Evolutionary conservation across 2,888 invertebrate genomes (phyloP).

Genomic region (Ganaspis brasiliensis): DNA sequence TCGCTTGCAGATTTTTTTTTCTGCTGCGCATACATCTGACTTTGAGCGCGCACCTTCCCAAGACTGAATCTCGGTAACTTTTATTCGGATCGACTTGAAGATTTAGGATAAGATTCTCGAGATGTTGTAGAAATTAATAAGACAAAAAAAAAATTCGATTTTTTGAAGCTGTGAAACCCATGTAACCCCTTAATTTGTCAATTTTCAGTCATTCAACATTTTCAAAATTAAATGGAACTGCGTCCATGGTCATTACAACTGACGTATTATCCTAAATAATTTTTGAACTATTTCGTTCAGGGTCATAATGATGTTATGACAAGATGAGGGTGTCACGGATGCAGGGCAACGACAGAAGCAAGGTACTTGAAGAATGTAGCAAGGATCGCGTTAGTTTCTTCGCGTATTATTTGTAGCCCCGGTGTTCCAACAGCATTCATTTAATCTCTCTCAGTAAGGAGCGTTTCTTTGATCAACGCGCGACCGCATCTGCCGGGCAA

Average conservation of each 20-base stretch:
- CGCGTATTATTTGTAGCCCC: slow-evolving; percentile 77
- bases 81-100: no score
- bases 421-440: slow-evolving; percentile 78
- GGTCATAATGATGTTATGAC: slow-evolving; percentile 55
- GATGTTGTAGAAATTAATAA: no score
- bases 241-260: neutral
- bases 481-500: slow-evolving; percentile 79
- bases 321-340: slow-evolving; percentile 55
- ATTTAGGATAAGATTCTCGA: no score
- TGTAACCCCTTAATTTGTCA: no score
- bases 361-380: slow-evolving; percentile 52
- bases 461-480: slow-evolving; percentile 80
- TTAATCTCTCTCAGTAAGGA: slow-evolving; percentile 79
- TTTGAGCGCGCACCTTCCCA: no score
- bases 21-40: no score
- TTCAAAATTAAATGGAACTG: neutral
- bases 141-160: no score
- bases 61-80: no score
- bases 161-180: no score
- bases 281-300: neutral
- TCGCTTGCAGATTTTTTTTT: no score
- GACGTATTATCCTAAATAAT: neutral
- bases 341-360: slow-evolving; percentile 49
- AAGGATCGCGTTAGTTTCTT: slow-evolving; percentile 57
- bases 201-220: no score